Conservation (phyloP, 2,113 vertebrate species). For the Puntigrus tetrazona region DNA sequence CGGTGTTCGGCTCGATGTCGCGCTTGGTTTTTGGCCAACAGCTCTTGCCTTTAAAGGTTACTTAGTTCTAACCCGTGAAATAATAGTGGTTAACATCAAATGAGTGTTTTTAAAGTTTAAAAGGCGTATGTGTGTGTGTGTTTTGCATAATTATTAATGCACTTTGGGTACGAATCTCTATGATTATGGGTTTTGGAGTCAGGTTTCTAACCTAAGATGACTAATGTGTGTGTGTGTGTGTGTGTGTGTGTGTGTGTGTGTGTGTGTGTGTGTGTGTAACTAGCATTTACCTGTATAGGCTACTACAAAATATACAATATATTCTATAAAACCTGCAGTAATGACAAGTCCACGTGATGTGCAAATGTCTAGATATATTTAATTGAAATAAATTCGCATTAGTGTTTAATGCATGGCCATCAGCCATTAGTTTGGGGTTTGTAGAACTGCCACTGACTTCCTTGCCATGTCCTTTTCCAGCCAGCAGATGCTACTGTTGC, state of each 20-base stretch:
- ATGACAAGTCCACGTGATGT: too few relatives aligned
- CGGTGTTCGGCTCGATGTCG: not conserved
- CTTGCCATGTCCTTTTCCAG: not conserved
- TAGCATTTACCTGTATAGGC: too few relatives aligned
- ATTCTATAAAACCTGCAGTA: not conserved
- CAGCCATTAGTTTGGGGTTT: not conserved
- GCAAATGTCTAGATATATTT: too few relatives aligned
- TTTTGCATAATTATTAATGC: not conserved
- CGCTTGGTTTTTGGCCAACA: not conserved
- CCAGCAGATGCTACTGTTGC: conserved; percentile 79
- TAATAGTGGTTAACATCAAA: not conserved
- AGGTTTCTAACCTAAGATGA: not conserved
- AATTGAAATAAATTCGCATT: too few relatives aligned
- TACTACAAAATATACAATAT: not conserved
- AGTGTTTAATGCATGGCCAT: too few relatives aligned
- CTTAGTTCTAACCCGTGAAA: not conserved
- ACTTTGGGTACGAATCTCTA: not conserved
- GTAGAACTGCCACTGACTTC: not conserved
- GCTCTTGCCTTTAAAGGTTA: not conserved
- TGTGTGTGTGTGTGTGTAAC: too few relatives aligned
- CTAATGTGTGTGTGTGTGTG: not conserved
- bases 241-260: too few relatives aligned
- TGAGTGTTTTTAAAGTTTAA: not conserved
- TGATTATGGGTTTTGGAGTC: not conserved
- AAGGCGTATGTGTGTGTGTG: not conserved